Evolutionary conservation across 1,140 invertebrate species (phyloP).

Genomic region (Coboldia fuscipes): DNA sequence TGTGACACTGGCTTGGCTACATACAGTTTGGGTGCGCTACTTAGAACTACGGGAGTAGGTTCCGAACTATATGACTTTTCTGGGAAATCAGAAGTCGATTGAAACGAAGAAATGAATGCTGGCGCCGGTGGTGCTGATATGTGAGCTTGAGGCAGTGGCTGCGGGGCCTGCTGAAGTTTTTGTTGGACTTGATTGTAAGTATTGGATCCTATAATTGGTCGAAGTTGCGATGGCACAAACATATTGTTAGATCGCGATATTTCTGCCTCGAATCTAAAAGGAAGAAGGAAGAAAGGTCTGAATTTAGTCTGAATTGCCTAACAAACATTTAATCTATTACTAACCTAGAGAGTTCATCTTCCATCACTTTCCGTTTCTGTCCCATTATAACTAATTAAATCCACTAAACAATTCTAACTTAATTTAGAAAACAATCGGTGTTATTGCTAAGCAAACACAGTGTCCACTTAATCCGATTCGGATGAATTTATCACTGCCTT

Average conservation of each 20-base stretch:
- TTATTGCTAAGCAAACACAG: neutral
- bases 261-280: conserved; percentile 61
- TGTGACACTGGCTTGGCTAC: conserved; percentile 24
- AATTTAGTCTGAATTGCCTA: neutral
- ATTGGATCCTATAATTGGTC: conserved; percentile 39
- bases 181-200: conserved; percentile 44
- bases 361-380: conserved; percentile 30
- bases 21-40: conserved; percentile 38
- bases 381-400: conserved; percentile 10
- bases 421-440: neutral
- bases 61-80: conserved; percentile 8
- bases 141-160: conserved; percentile 16
- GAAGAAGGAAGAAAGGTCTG: conserved; percentile 6
- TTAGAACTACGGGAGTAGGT: conserved; percentile 33
- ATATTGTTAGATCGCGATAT: conserved; percentile 29
- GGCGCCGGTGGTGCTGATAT: conserved; percentile 21
- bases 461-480: neutral
- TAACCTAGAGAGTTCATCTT: conserved; percentile 67
- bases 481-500: neutral
- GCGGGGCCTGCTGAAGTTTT: conserved; percentile 31
- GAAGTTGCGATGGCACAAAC: conserved; percentile 26
- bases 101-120: conserved; percentile 19
- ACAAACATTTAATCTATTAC: conserved; percentile 4
- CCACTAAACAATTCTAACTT: neutral
- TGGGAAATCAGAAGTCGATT: conserved; percentile 11